Evolutionary conservation across 2,888 invertebrate species (phyloP), one percentile per base, ranked within the genome.

Genomic region (Antheraea assamensis): DNA sequence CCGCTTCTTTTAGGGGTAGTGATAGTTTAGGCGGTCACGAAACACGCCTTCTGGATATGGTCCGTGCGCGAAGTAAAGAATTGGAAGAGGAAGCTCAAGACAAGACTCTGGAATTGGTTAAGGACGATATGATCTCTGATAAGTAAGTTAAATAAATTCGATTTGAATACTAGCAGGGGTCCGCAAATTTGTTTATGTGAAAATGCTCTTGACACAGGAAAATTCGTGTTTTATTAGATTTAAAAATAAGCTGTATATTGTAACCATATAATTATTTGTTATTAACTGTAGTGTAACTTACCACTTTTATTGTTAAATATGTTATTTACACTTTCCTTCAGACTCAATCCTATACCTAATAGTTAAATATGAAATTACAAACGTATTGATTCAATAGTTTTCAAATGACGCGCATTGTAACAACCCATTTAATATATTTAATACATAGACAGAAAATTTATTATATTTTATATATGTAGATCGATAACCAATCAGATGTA

Each of bases 11-110:
- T 49, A 10, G 68, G 21, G 35, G 35, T 73, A 78, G 74, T 21
- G 81, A 85, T 3, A 82, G 87, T 75, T 80, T 88, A 73, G 89
- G 88, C 15, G 85, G 85, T 1, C 83, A 87, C 73, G 92, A 90
- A 15, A 93, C 91, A 2, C 73, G 86, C 73, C 85, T 94, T 3
- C 80, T 94, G 64, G 87, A 93, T 70, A 90, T 93, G 92, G 92
- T 94, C 55, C 90, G 94, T 24, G 90, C 88, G 7, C 87, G 85
- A 71, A 90, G 88, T 75, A 85, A 81, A 24, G 90, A 90, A 71
- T 49, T 81, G n/a, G 81, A 85, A 58, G 85, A 85, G n/a, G 90
- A 91, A 77, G 81, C 84, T 1, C 83, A 85, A 71, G 89, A 90
- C 66, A 84, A 86, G 71, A 84, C 88, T 0, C 79, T 90, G 2